Evolutionary conservation across 2,797 vertebrate species (phyloP), one percentile per base, ranked within the genome.

Genomic region (Anabas testudineus): DNA sequence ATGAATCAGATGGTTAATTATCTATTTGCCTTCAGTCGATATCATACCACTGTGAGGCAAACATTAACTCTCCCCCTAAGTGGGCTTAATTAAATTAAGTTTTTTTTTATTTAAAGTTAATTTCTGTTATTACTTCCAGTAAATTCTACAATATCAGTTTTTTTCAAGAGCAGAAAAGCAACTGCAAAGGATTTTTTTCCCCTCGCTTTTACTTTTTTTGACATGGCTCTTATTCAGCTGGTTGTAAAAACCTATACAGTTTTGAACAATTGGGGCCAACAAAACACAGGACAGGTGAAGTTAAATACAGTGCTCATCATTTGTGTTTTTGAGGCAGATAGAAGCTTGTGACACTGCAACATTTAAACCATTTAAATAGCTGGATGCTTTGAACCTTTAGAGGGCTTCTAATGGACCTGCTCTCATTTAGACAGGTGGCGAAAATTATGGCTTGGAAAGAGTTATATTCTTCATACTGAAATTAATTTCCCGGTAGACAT

Each of bases 401-500:
- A 55, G 18, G 39, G 46, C 63, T 64, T 67, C 26, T 64, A 41
- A 67, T 60, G 39, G n/a, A 42, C 15, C 16, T 52, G 26, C 21
- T 55, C 32, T 41, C 46, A 36, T 66, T 69, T 24, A 28, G 53
- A 59, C 56, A 73, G 21, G 58, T 66, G 63, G 15, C 47, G 37
- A 10, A 70, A 53, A 62, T 41, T 1, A 75, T 49, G 14, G 18
- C 14, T 32, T 19, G 28, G 3, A 74, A 51, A 64, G 15, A 24
- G 14, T 24, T 19, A 4, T 7, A 60, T 58, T 62, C 19, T 46
- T 43, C 34, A 58, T 18, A 45, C 9, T 61, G 47, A 18, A 37
- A 66, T 67, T 36, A 41, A 78, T 67, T 68, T 48, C 59, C 51
- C 58, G 1, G 5, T 48, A 71, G 54, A 58, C 42, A n/a, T 41